Evolutionary conservation across 2,113 vertebrate species (phyloP).

Genomic region (Tor tambroides): DNA sequence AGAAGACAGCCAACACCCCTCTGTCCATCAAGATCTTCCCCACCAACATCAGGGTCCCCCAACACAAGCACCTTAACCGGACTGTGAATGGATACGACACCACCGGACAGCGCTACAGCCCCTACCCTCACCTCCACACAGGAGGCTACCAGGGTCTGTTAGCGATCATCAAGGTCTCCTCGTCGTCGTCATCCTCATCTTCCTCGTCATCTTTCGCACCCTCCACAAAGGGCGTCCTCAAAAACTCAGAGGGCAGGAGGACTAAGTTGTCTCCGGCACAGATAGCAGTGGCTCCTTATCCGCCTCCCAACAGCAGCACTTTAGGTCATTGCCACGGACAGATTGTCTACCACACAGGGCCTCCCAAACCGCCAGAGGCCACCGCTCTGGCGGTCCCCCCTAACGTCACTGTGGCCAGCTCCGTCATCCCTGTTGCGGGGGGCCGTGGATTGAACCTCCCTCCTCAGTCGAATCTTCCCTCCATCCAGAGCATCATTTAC

Average conservation of each 20-base stretch:
- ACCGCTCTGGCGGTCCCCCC: constrained; percentile 80
- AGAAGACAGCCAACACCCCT: constrained; percentile 93
- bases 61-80: constrained; percentile 99
- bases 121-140: constrained; percentile 86
- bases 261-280: constrained; percentile 95
- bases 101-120: constrained; percentile 90
- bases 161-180: constrained; percentile 86
- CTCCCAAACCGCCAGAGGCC: constrained; percentile 85
- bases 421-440: constrained; percentile 84
- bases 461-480: constrained; percentile 90
- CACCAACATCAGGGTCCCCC: constrained; percentile 97
- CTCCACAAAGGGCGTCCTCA: constrained; percentile 84
- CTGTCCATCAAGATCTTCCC: constrained; percentile 99
- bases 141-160: constrained; percentile 90
- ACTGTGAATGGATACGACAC: constrained; percentile 98
- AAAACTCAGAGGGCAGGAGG: constrained; percentile 94
- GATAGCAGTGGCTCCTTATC: constrained; percentile 88
- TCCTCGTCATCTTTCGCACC: constrained; percentile 66
- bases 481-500: constrained; percentile 98
- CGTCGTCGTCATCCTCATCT: constrained; percentile 66
- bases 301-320: constrained; percentile 85
- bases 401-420: constrained; percentile 87
- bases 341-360: constrained; percentile 78
- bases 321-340: constrained; percentile 86
- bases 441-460: constrained; percentile 84